Evolutionary conservation across 2,888 invertebrate species (phyloP), one percentile per base, ranked within the genome.

Genomic region (Orchesellides sinensis): DNA sequence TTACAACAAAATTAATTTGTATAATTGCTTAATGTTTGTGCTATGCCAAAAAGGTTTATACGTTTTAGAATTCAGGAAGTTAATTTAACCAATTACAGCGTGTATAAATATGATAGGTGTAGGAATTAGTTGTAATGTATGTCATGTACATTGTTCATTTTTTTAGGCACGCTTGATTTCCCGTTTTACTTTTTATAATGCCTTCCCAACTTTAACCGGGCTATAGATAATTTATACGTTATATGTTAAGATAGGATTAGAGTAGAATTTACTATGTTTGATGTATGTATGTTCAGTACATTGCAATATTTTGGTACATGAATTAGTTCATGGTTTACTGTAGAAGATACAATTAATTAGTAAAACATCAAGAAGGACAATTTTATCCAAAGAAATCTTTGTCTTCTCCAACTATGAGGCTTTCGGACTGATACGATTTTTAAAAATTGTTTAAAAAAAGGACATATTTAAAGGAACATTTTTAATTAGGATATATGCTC

Each of bases 271-370:
- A 32, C 61, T 61, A 35, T 19, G 17, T 35, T 21, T 40, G 12
- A 49, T 14, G 78, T 78, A 78, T 78, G 69, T 61, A n/a, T n/a
- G n/a, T n/a, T n/a, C 70, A 69, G 69, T 61, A 23, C 6, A 69
- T 70, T 61, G 70, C 69, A 78, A 8, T n/a, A 66, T 56, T 29
- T 27, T 21, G 66, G 80, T 80, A 80, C 80, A 80, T 80, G 80
- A 73, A 65, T 72, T 80, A 59, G 45, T 59, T 80, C 80, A 80
- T 80, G 80, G 27, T 47, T 3, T 19, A 35, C 23, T 27, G 25
- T 10, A 5, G 12, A n/a, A 17, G 17, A 17, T 17, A 49, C n/a
- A 17, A n/a, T 21, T 52, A 52, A 52, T 10, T 1, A n/a, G n/a
- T 52, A 52, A 52, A 52, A 52, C 19, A 21, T 1, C 27, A 56